Conservation (phyloP, 2,113 vertebrate species). For the Athene noctua region DNA sequence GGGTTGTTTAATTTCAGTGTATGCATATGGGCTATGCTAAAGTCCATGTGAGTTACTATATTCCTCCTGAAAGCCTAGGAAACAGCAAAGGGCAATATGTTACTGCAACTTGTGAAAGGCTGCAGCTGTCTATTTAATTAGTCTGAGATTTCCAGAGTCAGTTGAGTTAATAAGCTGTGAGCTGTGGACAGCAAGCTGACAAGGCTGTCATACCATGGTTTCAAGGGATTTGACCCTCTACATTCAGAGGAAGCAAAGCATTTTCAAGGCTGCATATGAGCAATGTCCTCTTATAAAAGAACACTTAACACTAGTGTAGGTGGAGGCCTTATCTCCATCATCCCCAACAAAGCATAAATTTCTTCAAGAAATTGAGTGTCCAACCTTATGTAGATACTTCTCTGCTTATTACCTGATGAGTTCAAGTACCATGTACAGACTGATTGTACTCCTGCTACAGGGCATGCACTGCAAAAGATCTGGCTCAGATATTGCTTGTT, state of each 20-base stretch:
- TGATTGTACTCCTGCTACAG: background rate
- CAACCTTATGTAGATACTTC: background rate
- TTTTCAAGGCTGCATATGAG: background rate
- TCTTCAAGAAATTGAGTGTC: background rate
- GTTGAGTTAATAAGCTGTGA: background rate
- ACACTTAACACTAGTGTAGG: background rate
- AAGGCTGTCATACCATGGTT: background rate
- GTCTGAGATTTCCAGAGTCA: background rate
- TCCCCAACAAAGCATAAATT: background rate
- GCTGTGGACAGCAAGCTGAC: background rate
- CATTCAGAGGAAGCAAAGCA: background rate
- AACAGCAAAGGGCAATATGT: background rate
- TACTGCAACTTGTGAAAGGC: background rate
- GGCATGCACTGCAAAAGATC: background rate
- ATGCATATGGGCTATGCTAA: background rate
- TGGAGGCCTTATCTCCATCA: background rate
- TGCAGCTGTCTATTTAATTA: conserved; percentile 13
- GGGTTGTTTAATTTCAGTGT: background rate
- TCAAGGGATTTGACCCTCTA: background rate
- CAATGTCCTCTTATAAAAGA: background rate
- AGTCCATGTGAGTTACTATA: background rate
- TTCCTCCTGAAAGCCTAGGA: background rate
- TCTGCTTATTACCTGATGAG: background rate
- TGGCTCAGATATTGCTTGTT: background rate
- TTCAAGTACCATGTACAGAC: background rate